A percentile compares a stretch with the other conserved stretches of the same genome.
phyloP scores from a whole-genome alignment of 2,888 invertebrate genomes.

The Phytoseiulus persimilis region DNA sequence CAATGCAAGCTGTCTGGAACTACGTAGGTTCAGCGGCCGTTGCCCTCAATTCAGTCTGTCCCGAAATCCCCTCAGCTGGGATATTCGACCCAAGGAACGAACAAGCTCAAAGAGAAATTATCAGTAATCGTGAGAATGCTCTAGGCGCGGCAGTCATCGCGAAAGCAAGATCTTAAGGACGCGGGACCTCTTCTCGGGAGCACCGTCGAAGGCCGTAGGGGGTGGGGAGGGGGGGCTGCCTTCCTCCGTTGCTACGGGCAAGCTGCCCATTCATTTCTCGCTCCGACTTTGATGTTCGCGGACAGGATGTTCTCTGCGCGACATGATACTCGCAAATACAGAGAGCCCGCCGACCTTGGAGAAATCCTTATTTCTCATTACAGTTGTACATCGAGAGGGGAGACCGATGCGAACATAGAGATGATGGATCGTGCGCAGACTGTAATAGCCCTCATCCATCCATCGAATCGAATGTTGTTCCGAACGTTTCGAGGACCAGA shows the following conservation, averaged over 20 bases:
- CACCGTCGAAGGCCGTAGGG: neutral
- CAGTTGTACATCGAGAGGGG: neutral
- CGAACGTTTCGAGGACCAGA: neutral
- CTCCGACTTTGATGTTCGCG: neutral
- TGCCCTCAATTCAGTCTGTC: no score
- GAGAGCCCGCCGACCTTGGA: neutral
- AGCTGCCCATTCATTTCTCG: neutral
- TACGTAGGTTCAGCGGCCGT: no score
- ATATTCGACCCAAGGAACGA: no score
- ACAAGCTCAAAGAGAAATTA: no score
- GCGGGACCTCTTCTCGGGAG: no score
- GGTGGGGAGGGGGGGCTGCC: neutral
- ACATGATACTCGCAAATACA: neutral
- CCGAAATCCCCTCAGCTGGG: no score
- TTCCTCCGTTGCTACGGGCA: neutral
- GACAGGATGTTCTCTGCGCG: neutral
- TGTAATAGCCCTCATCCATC: conserved; percentile 37
- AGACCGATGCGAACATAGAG: neutral
- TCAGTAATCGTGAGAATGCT: no score
- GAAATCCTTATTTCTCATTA: neutral
- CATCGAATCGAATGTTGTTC: conserved; percentile 8
- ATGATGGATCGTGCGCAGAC: conserved; percentile 10
- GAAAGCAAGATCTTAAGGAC: no score
- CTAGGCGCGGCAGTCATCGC: no score
- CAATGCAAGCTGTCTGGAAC: no score